These are phyloP conservation scores for Oncorhynchus keta DNA, from an alignment of 2,113 vertebrate genomes.

Conservation along the genomic window DNA sequence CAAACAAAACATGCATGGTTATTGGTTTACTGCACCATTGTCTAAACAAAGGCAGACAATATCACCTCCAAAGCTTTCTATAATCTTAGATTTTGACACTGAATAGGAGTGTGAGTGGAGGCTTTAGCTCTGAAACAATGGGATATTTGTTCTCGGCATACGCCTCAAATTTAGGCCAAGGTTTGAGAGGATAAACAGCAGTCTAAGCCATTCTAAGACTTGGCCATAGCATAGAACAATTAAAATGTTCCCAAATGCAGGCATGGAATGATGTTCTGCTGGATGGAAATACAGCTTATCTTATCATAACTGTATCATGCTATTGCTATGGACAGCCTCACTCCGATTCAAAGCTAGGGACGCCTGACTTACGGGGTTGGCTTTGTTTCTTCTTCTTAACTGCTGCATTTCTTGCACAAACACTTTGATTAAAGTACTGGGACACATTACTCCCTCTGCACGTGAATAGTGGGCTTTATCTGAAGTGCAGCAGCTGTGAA, in stretches of 20 bases:
- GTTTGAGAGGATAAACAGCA: slow-evolving; percentile 69
- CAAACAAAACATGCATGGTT: slow-evolving; percentile 38
- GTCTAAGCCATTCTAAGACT: slow-evolving; percentile 64
- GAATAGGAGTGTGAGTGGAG: slow-evolving; percentile 57
- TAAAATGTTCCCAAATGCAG: slow-evolving; percentile 48
- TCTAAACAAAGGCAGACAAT: slow-evolving; percentile 59
- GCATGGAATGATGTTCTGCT: slow-evolving; percentile 43
- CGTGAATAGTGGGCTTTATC: slow-evolving; percentile 60
- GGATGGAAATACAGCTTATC: slow-evolving; percentile 64
- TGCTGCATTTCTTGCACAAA: slow-evolving; percentile 61
- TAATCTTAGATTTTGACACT: slow-evolving; percentile 75
- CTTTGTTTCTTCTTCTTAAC: slow-evolving; percentile 56
- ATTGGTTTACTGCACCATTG: slow-evolving; percentile 65
- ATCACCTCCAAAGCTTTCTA: slow-evolving; percentile 63
- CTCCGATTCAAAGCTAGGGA: slow-evolving; percentile 40
- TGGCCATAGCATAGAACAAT: slow-evolving; percentile 54
- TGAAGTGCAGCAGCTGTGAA: slow-evolving; percentile 62
- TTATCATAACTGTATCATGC: slow-evolving; percentile 55
- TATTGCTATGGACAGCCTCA: slow-evolving; percentile 50
- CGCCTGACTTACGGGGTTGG: slow-evolving; percentile 52
- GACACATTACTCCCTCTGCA: slow-evolving; percentile 37
- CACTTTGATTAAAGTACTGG: slow-evolving; percentile 54
- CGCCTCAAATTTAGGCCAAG: slow-evolving; percentile 67
- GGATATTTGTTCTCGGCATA: slow-evolving; percentile 67
- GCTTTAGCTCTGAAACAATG: slow-evolving; percentile 65